These are phyloP conservation scores for Dasysyrphus albostriatus DNA, from an alignment of 2,888 invertebrate species.

Conservation along the genomic window DNA sequence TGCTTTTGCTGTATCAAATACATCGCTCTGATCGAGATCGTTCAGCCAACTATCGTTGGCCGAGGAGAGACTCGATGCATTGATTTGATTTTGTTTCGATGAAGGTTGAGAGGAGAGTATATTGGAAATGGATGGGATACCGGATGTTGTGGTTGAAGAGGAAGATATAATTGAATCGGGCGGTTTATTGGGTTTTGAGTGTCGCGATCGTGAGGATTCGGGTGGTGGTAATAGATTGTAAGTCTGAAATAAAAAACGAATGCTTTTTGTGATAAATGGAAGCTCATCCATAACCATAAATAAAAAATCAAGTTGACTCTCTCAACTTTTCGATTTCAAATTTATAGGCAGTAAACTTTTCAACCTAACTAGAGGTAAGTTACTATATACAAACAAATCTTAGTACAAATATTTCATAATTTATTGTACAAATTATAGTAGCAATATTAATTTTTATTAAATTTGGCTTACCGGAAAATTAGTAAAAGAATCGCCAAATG, in stretches of 20 bases:
- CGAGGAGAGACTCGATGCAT: slow-evolving; percentile 44
- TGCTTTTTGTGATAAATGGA: neutral
- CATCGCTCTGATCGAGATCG: slow-evolving; percentile 81
- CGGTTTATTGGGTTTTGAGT: slow-evolving; percentile 81
- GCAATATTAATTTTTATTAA: neutral
- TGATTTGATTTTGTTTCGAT: slow-evolving; percentile 56
- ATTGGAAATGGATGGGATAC: slow-evolving; percentile 63
- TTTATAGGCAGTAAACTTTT: neutral
- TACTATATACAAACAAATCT: neutral
- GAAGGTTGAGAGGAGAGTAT: slow-evolving; percentile 65
- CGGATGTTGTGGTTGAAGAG: slow-evolving; percentile 52
- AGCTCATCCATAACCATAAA: too few relatives aligned
- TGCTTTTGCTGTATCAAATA: slow-evolving; percentile 81
- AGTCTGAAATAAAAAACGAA: slow-evolving; percentile 77
- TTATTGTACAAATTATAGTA: too few relatives aligned
- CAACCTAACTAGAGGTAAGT: neutral
- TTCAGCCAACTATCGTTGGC: slow-evolving; percentile 81
- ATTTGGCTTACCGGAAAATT: slow-evolving; percentile 83
- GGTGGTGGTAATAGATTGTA: slow-evolving; percentile 83
- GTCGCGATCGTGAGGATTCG: slow-evolving; percentile 82
- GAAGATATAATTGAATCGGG: slow-evolving; percentile 77
- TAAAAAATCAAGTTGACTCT: neutral
- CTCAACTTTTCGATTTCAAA: neutral
- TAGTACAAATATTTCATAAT: too few relatives aligned
- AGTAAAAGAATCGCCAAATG: slow-evolving; percentile 91